Conservation (phyloP, 2,797 vertebrate genomes). For the Heterohyrax brucei region DNA sequence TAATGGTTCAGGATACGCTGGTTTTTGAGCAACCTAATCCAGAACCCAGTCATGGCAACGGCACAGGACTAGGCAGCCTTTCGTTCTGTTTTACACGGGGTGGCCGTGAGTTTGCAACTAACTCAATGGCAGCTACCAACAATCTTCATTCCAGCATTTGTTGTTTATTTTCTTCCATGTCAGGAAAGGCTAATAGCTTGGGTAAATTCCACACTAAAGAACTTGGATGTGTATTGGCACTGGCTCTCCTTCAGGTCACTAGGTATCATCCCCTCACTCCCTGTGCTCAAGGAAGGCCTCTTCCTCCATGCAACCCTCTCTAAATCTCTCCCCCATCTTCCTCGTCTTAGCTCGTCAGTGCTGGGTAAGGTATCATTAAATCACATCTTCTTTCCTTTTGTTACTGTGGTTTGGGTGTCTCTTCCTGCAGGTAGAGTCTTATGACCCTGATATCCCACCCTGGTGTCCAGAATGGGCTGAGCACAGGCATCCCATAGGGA, state of each 20-base stretch:
- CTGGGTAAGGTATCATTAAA: neutral
- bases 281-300: neutral
- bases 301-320: neutral
- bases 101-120: no score
- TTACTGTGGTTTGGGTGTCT: neutral
- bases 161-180: neutral
- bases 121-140: no score
- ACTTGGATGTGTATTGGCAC: neutral
- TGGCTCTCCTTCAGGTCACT: neutral
- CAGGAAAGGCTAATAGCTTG: neutral
- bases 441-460: neutral
- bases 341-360: neutral
- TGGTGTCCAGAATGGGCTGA: neutral
- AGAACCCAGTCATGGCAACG: neutral
- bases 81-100: neutral
- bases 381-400: neutral
- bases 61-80: no score
- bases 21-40: neutral
- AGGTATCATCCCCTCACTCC: neutral
- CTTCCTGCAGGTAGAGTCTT: neutral
- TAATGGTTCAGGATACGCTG: neutral
- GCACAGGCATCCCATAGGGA: neutral
- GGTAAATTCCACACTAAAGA: neutral
- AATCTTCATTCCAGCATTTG: neutral
- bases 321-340: neutral